Evolutionary conservation across 2,797 vertebrate species (phyloP), one percentile per base, ranked within the genome.

Genomic region (Holocentrus rufus): DNA sequence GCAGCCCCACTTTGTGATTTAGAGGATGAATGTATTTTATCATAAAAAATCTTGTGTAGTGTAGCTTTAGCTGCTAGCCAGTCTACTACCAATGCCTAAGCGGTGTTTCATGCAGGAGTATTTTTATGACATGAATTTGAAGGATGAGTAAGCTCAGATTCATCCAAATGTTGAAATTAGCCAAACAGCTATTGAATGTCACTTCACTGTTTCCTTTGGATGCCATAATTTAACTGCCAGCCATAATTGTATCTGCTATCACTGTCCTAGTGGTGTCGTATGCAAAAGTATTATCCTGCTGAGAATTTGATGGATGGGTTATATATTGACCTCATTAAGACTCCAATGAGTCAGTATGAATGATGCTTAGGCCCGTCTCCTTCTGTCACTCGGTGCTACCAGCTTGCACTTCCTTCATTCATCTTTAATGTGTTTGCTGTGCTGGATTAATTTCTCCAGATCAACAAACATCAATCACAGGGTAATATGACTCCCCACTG

Each of bases 361-460:
- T 4, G 34, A 69, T 64, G 72, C 50, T 55, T 2, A 60, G 46
- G 77, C 71, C 71, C 62, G 27, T 69, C 65, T 69, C 67, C 46
- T 82, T 62, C 73, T 84, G 74, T 44, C 58, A 72, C 64, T 67
- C 30, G 61, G 59, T 23, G 67, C 50, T 23, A 72, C 58, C 58
- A 62, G 60, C 75, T 64, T 44, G 42, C 82, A 71, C 66, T 53
- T 70, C 69, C 79, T 74, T 78, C 79, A 76, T 84, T 84, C 78
- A 82, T 77, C 81, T 85, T 85, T 76, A 87, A 86, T 79, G 77
- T 62, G 72, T 90, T 88, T 85, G 70, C 76, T 56, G 69, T 60
- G 65, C 80, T 69, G 76, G 76, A 87, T 89, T 84, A 57, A 89
- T 85, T 85, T 82, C 74, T 76, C 61, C 73, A 82, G 81, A 80